These are phyloP conservation scores for Eupithecia subumbrata DNA, from an alignment of 2,888 invertebrate species.

Conservation along the genomic window DNA sequence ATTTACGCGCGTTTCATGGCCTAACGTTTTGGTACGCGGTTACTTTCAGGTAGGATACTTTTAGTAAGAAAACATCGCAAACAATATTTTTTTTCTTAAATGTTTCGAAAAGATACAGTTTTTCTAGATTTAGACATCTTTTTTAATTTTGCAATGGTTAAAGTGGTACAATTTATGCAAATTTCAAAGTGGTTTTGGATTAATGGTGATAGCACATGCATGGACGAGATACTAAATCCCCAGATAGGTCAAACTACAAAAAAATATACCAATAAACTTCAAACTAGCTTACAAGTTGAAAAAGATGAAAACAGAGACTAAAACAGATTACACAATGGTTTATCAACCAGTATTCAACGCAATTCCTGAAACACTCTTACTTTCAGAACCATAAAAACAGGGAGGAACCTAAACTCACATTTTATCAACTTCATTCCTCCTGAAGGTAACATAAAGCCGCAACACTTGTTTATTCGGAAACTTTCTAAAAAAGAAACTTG, in stretches of 20 bases:
- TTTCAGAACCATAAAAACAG: constrained; percentile 9
- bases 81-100: not conserved
- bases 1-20: constrained; percentile 29
- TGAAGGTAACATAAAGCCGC: constrained; percentile 50
- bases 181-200: not conserved
- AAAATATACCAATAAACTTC: not conserved
- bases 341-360: not conserved
- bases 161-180: not conserved
- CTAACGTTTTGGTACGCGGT: not conserved
- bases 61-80: not conserved
- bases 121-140: not conserved
- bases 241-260: not conserved
- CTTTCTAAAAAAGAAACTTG: constrained; percentile 42
- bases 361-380: not conserved
- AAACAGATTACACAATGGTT: not conserved
- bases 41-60: not conserved
- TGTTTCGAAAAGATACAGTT: not conserved
- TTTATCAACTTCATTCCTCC: constrained; percentile 42
- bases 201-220: not conserved
- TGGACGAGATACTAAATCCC: not conserved
- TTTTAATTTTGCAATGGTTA: not conserved
- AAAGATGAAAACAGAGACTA: not conserved
- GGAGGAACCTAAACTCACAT: constrained; percentile 21
- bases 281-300: not conserved
- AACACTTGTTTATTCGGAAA: constrained; percentile 56